A percentile compares a stretch with the other conserved stretches of the same genome.
Conservation (phyloP, 2,113 vertebrate genomes). For the Calcarius ornatus region DNA sequence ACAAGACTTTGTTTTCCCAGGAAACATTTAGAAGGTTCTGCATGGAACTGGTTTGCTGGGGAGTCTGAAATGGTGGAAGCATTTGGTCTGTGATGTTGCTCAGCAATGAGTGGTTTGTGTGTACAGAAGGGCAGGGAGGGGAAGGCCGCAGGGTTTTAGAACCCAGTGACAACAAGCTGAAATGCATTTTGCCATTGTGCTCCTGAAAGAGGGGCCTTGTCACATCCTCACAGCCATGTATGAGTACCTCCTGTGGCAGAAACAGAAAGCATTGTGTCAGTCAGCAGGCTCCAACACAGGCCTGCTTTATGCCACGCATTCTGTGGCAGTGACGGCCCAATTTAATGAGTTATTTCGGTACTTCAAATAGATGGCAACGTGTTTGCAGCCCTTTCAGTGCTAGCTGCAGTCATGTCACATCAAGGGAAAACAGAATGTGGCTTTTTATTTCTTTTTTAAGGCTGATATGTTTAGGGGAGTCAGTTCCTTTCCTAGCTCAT, state of each 20-base stretch:
- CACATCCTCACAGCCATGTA: neutral
- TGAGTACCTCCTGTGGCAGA: neutral
- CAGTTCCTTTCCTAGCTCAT: neutral
- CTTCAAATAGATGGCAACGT: neutral
- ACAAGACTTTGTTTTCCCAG: neutral
- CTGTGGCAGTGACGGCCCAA: neutral
- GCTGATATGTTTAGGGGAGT: neutral
- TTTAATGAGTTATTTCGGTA: neutral
- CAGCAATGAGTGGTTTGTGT: neutral
- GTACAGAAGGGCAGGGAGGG: neutral
- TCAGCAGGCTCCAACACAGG: slow-evolving; percentile 7
- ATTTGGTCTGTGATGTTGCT: neutral
- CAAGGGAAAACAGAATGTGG: neutral
- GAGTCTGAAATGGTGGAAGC: neutral
- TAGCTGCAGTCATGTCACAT: neutral
- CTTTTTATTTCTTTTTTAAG: neutral
- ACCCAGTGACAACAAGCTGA: neutral
- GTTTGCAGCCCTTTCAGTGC: neutral
- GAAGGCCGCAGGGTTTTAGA: neutral
- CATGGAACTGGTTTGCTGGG: neutral
- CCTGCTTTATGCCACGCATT: neutral
- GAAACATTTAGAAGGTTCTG: neutral
- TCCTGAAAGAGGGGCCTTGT: slow-evolving; percentile 30
- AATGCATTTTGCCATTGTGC: slow-evolving; percentile 26
- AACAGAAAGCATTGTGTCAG: slow-evolving; percentile 19